Evolutionary conservation across 1,140 invertebrate genomes (phyloP).

Genomic region (Monochamus saltuarius): DNA sequence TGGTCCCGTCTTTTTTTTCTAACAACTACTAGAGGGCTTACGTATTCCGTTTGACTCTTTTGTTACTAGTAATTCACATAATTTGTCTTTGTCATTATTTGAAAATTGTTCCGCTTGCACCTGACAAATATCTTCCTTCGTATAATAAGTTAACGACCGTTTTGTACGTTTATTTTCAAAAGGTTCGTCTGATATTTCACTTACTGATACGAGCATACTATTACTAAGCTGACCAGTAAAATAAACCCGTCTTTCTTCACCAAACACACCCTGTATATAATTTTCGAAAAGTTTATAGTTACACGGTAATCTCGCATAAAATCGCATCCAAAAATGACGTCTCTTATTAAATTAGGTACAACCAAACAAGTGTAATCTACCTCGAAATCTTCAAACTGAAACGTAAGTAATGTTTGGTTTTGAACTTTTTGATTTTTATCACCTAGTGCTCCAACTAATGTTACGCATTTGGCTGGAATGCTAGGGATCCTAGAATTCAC

Average conservation of each 20-base stretch:
- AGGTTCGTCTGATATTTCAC: background rate
- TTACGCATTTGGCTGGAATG: slow-evolving; percentile 30
- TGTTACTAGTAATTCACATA: background rate
- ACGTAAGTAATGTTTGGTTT: slow-evolving; percentile 17
- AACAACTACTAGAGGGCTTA: too few relatives aligned
- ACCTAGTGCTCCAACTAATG: slow-evolving; percentile 27
- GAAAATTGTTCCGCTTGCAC: background rate
- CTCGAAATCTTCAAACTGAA: background rate
- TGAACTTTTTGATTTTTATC: slow-evolving; percentile 30
- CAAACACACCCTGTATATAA: background rate
- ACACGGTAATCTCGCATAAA: slow-evolving; percentile 30
- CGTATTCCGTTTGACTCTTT: background rate
- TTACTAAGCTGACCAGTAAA: background rate
- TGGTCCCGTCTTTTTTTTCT: too few relatives aligned
- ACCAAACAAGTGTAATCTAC: slow-evolving; percentile 28
- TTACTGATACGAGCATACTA: background rate
- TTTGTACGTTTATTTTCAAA: background rate
- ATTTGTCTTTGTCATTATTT: slow-evolving; percentile 5
- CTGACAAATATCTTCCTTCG: background rate
- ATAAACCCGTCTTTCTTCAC: background rate
- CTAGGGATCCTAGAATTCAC: slow-evolving; percentile 13
- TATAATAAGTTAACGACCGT: background rate
- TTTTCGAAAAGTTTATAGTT: slow-evolving; percentile 14
- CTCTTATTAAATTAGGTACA: slow-evolving; percentile 24
- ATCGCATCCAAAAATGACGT: slow-evolving; percentile 36